These are phyloP conservation scores for Nomada fabriciana DNA, from an alignment of 2,888 invertebrate genomes.

Conservation along the genomic window DNA sequence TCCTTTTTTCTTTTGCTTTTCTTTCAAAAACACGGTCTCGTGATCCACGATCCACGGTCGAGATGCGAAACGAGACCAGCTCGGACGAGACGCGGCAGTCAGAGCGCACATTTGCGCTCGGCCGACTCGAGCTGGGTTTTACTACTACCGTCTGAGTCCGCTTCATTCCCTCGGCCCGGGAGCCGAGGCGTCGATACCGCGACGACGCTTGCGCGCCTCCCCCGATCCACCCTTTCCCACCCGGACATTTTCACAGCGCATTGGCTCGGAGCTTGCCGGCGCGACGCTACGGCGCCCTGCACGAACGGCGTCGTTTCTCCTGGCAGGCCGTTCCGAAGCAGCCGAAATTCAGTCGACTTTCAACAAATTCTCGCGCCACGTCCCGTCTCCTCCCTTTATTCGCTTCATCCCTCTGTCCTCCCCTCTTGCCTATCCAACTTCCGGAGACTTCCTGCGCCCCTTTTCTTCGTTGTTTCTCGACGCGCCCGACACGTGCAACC, in stretches of 20 bases:
- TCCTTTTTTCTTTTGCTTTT: neutral
- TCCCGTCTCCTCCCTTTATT: neutral
- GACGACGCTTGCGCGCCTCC: conserved; percentile 82
- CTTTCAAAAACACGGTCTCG: conserved; percentile 5
- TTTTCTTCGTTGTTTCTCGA: neutral
- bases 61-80: conserved; percentile 31
- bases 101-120: conserved; percentile 64
- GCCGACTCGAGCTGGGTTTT: conserved; percentile 81
- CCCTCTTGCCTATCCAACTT: neutral
- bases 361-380: conserved; percentile 25
- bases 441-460: too few relatives aligned
- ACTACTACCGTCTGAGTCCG: conserved; percentile 78
- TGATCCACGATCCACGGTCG: conserved; percentile 28
- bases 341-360: conserved; percentile 28
- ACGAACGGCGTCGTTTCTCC: conserved; percentile 44
- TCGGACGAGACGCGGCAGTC: conserved; percentile 56
- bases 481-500: conserved; percentile 43
- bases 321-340: neutral
- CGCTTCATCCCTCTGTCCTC: neutral
- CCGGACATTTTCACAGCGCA: conserved; percentile 74
- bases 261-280: conserved; percentile 74
- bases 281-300: conserved; percentile 58
- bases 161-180: conserved; percentile 78
- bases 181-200: conserved; percentile 80
- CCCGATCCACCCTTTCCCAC: conserved; percentile 75